Conservation (phyloP, 2,113 vertebrate genomes). For the Acrocephalus kingi region DNA sequence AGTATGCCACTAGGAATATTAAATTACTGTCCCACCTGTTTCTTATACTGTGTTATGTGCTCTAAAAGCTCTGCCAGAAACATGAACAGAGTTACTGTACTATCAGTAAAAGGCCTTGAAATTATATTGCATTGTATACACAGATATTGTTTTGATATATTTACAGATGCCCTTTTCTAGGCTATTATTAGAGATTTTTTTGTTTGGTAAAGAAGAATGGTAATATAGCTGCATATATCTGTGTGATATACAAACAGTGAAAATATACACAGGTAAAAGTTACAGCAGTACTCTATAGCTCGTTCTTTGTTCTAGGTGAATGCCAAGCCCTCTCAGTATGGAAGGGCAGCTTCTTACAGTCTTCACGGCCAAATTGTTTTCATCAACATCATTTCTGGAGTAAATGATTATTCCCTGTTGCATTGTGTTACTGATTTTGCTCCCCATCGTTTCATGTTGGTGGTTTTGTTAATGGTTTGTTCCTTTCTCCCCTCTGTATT, state of each 20-base stretch:
- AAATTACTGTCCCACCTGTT: constrained; percentile 32
- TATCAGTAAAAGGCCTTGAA: not conserved
- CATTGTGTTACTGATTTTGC: no score
- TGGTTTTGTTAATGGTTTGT: no score
- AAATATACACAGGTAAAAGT: not conserved
- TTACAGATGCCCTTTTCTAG: not conserved
- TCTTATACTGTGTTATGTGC: not conserved
- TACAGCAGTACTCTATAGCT: not conserved
- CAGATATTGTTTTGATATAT: not conserved
- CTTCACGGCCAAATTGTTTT: not conserved
- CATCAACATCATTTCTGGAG: not conserved
- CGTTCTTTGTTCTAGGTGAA: not conserved
- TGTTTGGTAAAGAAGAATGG: not conserved
- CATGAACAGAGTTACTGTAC: not conserved
- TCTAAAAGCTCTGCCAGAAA: constrained; percentile 16
- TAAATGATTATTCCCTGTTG: not conserved
- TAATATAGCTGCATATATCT: not conserved
- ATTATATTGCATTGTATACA: not conserved
- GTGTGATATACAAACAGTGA: not conserved
- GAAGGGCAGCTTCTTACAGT: not conserved
- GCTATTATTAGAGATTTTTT: not conserved
- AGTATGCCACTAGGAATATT: constrained; percentile 16
- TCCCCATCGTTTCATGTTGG: no score
- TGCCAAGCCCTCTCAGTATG: not conserved
- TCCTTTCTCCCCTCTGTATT: no score